Base-by-base conservation (phyloP, 2,113 vertebrate genomes). In the Furnarius figulus region DNA sequence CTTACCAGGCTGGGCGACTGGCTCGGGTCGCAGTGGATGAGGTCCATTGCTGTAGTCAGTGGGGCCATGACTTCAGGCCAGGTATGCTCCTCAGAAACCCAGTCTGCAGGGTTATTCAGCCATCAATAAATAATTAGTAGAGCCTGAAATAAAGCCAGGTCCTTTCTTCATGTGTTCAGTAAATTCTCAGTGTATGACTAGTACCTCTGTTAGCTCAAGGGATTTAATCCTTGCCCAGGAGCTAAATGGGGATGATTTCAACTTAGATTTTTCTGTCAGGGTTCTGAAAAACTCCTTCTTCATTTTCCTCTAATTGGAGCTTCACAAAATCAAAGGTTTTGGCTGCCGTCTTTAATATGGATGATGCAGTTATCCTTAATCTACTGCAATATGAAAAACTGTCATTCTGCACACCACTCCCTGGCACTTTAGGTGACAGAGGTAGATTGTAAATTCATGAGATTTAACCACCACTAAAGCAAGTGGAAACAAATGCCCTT, bases 21-120 rank as follows among this genome's bases (percentile, higher is more conserved):
- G 97, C 98, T 50, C 99, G 98, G 8, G 98, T 99, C 1, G 99
- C 99, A 9, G 98, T 99, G 65, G 99, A 99, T 35, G 99, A 99
- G 93, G 99, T 99, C 78, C 99, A 99, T 44, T 99, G 99, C 96
- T 99, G 99, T 89, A 99, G 99, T 89, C 99, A 99, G 47, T 99
- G 99, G 99, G 99, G 99, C 11, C 99, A 99, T 2, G 99, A 99
- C 93, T 99, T 99, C 98, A 98, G 99, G 95, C 99, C 99, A 56
- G 99, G 99, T 99, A 97, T 73, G 97, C 50, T 42, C 22, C 3
- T 70, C 62, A 63, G 35, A 73, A 85, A 87, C 25, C 5, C 30
- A 24, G 9, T 37, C 13, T 86, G n/a, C 55, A 27, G 30, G 25
- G 24, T 61, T 73, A 7, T 21, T 70, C 20, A 58, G 55, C 22